Base-by-base conservation (phyloP, 2,888 invertebrate genomes). In the Agapostemon virescens region DNA sequence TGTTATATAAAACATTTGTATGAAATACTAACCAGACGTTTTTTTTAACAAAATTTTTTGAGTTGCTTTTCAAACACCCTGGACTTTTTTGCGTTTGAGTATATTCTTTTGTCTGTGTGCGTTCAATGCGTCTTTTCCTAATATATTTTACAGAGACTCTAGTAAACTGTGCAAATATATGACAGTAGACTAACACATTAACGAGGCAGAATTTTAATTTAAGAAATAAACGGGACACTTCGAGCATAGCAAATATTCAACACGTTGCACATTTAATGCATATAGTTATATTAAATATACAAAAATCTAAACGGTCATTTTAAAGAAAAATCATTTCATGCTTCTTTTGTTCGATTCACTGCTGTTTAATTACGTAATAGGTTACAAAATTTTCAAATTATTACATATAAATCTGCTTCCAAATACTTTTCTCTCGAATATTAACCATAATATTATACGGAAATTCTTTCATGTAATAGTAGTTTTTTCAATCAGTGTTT, bases 61-160 rank as follows among this genome's bases (percentile, higher is more conserved):
- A 82, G 58, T 81, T 84, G 79, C 79, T 36, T 85, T 85, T 75
- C 81, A 83, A 84, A 84, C 75, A 84, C 58, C 74, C 77, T 81
- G 63, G 58, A 75, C 58, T 26, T 63, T 70, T 80, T 86, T 80
- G 75, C 45, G 45, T 81, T 86, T 58, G 26, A 80, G 11, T 77
- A 58, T 77, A 84, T 71, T 81, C 68, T 80, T 78, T 71, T 63
- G 20, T 63, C 66, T 75, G 49, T 73, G 64, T 77, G 74, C 68
- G 42, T 82, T 75, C 69, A 69, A 61, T 77, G 69, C 49, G 64
- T 73, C 67, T 68, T 79, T 61, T 72, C 52, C 66, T 63, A 63
- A 67, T 74, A 76, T 72, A 70, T 66, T 82, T 85, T 77, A 74
- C 26, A 15, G 61, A 73, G 66, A 74, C 42, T 63, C 23, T 58